Conservation (phyloP, 2,797 vertebrate species). For the Pteropus rufus region DNA sequence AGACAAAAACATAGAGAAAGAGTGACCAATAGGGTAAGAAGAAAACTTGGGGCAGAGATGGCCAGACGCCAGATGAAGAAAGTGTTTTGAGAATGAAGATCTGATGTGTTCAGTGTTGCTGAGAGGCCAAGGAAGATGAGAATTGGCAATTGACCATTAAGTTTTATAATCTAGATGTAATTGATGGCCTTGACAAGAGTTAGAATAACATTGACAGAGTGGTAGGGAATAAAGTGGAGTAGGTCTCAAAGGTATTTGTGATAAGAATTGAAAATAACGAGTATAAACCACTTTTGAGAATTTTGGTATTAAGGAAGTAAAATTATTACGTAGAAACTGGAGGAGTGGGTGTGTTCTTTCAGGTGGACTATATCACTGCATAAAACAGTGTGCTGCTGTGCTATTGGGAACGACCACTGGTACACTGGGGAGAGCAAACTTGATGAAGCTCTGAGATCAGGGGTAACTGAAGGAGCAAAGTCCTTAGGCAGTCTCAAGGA, state of each 20-base stretch:
- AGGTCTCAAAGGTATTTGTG: not conserved
- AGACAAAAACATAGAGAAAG: not conserved
- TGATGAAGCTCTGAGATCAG: not conserved
- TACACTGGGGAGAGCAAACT: not conserved
- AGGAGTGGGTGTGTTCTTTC: not conserved
- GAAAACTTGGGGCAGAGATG: not conserved
- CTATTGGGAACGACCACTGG: not conserved
- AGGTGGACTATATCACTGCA: rapidly evolving
- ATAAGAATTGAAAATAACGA: not conserved
- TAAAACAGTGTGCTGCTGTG: not conserved
- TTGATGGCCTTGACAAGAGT: not conserved
- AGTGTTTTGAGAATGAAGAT: not conserved
- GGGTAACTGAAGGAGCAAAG: too few species aligned
- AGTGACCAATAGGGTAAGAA: not conserved
- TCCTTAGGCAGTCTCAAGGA: not conserved
- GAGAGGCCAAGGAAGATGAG: not conserved
- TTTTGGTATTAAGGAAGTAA: not conserved
- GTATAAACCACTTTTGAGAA: not conserved
- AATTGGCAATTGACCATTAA: rapidly evolving
- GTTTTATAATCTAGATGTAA: not conserved
- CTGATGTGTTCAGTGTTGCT: too few species aligned
- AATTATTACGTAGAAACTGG: too few species aligned
- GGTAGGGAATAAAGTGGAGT: not conserved
- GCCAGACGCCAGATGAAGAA: not conserved
- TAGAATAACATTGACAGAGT: not conserved